Evolutionary conservation across 1,140 invertebrate genomes (phyloP).

Genomic region (Coenobita brevimanus): DNA sequence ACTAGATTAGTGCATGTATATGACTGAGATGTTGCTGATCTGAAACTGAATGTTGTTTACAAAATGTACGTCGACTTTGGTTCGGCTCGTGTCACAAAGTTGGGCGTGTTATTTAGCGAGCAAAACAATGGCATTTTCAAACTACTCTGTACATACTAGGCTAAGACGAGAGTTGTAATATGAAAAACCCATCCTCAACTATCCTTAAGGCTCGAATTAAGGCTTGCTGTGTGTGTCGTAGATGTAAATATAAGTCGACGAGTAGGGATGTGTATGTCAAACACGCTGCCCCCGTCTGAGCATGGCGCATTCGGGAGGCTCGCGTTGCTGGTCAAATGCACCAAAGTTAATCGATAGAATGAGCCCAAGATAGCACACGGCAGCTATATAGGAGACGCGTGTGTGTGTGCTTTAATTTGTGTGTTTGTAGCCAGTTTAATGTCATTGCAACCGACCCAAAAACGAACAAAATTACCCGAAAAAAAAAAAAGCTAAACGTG

Average conservation of each 20-base stretch:
- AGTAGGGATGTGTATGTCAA: background rate
- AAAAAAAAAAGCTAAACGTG: background rate
- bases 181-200: slow-evolving; percentile 29
- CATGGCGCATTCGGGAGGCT: too few species aligned
- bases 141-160: slow-evolving; percentile 16
- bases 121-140: background rate
- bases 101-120: background rate
- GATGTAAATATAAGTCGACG: background rate
- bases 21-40: too few species aligned
- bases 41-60: too few species aligned
- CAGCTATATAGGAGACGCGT: slow-evolving; percentile 47
- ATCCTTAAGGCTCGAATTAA: slow-evolving; percentile 2
- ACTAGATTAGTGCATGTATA: too few species aligned
- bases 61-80: too few species aligned
- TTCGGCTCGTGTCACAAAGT: too few species aligned
- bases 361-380: slow-evolving; percentile 51
- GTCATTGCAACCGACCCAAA: background rate
- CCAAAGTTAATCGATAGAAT: slow-evolving; percentile 22
- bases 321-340: slow-evolving; percentile 10
- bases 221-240: background rate
- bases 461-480: background rate
- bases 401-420: slow-evolving; percentile 32
- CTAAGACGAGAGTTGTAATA: background rate
- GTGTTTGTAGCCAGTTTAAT: background rate
- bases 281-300: too few species aligned